These are phyloP conservation scores for Odontamblyopus lacepedii DNA, from an alignment of 2,797 vertebrate genomes.

Conservation along the genomic window DNA sequence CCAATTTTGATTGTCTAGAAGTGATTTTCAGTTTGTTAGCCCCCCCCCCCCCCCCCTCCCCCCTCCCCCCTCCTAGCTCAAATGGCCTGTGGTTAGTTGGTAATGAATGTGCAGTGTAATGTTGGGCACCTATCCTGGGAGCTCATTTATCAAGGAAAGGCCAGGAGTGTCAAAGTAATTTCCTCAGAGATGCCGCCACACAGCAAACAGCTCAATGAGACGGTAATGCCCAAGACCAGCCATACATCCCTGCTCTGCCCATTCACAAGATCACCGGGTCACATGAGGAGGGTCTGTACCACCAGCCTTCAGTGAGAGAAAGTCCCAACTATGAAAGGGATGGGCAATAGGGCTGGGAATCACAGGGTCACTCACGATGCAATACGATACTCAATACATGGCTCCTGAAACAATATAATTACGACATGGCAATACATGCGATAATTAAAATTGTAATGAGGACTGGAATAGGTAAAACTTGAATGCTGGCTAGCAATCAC, in stretches of 20 bases:
- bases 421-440: too few species aligned
- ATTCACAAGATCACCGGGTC: conserved; percentile 28
- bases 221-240: conserved; percentile 36
- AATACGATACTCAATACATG: too few species aligned
- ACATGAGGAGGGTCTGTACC: conserved; percentile 29
- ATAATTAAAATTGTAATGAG: too few species aligned
- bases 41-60: background rate
- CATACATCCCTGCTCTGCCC: conserved; percentile 23
- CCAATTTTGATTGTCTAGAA: conserved; percentile 22
- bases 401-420: too few species aligned
- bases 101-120: conserved; percentile 62
- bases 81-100: conserved; percentile 44
- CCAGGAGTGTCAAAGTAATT: conserved; percentile 64
- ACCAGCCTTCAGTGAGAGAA: conserved; percentile 27
- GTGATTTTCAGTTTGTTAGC: conserved; percentile 25
- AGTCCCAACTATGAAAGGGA: conserved; percentile 4
- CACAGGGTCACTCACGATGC: too few species aligned
- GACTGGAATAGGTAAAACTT: too few species aligned
- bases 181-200: conserved; percentile 55
- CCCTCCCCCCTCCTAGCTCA: background rate
- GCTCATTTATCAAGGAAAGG: conserved; percentile 72
- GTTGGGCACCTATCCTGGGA: conserved; percentile 54
- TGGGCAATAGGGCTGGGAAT: too few species aligned
- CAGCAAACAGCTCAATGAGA: conserved; percentile 46
- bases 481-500: too few species aligned